phyloP scores from a whole-genome alignment of 1,140 invertebrate genomes.

The Apocrypta bakeri region DNA sequence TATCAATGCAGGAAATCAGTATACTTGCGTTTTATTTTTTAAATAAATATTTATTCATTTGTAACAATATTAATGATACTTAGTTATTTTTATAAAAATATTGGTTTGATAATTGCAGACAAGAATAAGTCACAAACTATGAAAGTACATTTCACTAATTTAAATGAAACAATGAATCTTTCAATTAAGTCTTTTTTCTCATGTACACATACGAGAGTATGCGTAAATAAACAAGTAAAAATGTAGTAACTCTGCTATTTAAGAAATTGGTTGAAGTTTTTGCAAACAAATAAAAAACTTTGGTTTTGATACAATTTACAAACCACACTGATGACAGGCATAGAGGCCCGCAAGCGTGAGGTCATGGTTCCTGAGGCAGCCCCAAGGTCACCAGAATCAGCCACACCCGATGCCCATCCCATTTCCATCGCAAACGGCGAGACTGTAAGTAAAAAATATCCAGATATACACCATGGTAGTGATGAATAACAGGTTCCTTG shows the following conservation, averaged over 20 bases:
- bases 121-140: constrained; percentile 46
- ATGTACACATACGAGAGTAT: constrained; percentile 11
- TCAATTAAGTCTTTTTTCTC: constrained; percentile 36
- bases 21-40: constrained; percentile 52
- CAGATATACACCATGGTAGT: constrained; percentile 63
- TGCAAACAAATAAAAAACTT: constrained; percentile 57
- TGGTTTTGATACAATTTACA: constrained; percentile 69
- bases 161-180: constrained; percentile 35
- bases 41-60: constrained; percentile 50
- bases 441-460: constrained; percentile 73
- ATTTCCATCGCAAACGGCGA: constrained; percentile 69
- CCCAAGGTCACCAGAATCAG: constrained; percentile 55
- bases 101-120: constrained; percentile 45
- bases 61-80: constrained; percentile 43
- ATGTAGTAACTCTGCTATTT: constrained; percentile 12
- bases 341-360: constrained; percentile 52
- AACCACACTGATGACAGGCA: constrained; percentile 65
- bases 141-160: not conserved
- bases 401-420: constrained; percentile 51
- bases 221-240: constrained; percentile 40
- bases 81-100: constrained; percentile 51
- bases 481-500: constrained; percentile 34
- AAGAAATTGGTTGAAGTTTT: not conserved
- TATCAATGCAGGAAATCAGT: constrained; percentile 53
- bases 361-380: constrained; percentile 49